Conservation (phyloP, 2,888 invertebrate species). For the Protophormia terraenovae region DNA sequence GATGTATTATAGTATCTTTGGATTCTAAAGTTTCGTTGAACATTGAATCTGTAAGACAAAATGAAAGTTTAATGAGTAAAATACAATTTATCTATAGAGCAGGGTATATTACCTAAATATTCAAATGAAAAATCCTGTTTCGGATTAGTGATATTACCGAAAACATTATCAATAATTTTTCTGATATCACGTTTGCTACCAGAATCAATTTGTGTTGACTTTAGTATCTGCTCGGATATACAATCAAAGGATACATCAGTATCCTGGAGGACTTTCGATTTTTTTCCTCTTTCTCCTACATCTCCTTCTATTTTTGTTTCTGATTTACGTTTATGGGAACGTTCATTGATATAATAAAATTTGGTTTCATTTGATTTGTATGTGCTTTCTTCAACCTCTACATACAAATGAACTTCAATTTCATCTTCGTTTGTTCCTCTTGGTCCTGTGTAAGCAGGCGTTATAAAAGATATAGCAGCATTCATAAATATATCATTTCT, state of each 20-base stretch:
- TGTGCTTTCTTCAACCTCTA: background rate
- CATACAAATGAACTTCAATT: slow-evolving; percentile 8
- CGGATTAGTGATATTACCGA: too few species aligned
- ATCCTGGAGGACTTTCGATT: too few species aligned
- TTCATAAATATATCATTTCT: slow-evolving; percentile 10
- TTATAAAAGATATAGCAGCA: slow-evolving; percentile 20
- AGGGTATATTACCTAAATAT: too few species aligned
- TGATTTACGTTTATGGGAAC: background rate
- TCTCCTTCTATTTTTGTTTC: background rate
- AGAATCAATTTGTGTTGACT: too few species aligned
- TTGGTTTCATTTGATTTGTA: background rate
- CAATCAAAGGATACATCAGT: too few species aligned
- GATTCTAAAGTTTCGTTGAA: slow-evolving; percentile 19
- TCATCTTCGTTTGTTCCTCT: background rate
- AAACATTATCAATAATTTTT: too few species aligned
- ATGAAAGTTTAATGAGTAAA: background rate
- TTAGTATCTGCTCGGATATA: too few species aligned
- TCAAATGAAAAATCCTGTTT: too few species aligned
- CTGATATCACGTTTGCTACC: too few species aligned
- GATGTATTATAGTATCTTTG: background rate
- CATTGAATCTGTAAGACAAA: slow-evolving; percentile 13
- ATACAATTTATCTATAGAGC: too few species aligned
- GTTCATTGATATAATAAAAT: slow-evolving; percentile 36
- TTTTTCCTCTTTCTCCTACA: background rate
- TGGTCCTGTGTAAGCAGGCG: slow-evolving; percentile 11